phyloP scores from a whole-genome alignment of 1,140 invertebrate species.

The Bombus soroeensis region DNA sequence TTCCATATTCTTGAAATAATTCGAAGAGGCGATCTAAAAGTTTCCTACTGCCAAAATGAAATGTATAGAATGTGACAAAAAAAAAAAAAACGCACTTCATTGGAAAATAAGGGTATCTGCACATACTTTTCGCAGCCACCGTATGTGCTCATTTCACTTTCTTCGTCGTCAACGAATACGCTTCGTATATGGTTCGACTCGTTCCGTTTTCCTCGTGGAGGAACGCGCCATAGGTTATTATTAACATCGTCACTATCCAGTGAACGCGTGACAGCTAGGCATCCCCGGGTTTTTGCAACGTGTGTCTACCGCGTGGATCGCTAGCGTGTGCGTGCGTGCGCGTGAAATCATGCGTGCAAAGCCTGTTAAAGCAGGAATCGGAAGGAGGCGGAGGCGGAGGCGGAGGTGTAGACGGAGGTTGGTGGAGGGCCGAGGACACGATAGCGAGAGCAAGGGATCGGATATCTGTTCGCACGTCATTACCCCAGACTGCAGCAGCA shows the following conservation, averaged over 20 bases:
- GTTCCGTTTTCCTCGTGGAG: background rate
- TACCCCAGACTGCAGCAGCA: conserved; percentile 78
- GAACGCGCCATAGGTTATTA: conserved; percentile 1
- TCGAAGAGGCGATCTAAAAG: too few relatives aligned
- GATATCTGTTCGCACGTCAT: conserved; percentile 83
- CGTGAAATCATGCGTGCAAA: conserved; percentile 65
- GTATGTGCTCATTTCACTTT: background rate
- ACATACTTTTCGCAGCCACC: too few relatives aligned
- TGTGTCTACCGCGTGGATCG: background rate
- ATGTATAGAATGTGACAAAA: background rate
- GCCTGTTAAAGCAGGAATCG: conserved; percentile 54
- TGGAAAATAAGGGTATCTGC: background rate
- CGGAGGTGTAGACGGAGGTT: conserved; percentile 47
- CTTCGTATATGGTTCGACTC: background rate
- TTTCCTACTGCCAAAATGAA: too few relatives aligned
- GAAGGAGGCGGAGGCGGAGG: conserved; percentile 7
- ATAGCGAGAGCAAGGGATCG: conserved; percentile 76
- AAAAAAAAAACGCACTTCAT: background rate
- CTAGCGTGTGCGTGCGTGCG: conserved; percentile 21
- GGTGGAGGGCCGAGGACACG: conserved; percentile 60
- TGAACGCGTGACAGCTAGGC: conserved; percentile 6
- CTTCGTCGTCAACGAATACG: background rate
- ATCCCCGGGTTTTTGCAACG: conserved; percentile 8
- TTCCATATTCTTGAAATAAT: too few relatives aligned
- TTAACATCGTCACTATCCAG: background rate